Base-by-base conservation (phyloP, 1,140 invertebrate genomes). In the Argopecten irradians region DNA sequence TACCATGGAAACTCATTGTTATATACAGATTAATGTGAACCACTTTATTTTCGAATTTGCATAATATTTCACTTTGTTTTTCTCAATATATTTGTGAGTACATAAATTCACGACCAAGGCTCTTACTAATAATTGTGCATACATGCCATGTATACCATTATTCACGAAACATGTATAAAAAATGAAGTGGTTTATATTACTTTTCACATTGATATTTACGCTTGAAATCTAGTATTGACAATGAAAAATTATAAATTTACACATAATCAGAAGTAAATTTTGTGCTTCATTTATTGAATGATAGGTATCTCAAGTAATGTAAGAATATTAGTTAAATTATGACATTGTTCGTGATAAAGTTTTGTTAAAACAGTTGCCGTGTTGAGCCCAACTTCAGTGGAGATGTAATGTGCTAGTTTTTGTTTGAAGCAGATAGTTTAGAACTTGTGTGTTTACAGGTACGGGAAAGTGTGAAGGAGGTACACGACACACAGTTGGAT, bases 401-500 rank as follows among this genome's bases (percentile, higher is more conserved):
- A 9, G 33, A 55, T 13, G 28, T 33, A 1, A 34, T 14, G 39
- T 46, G 3, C 34, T 32, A 5, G 14, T 0, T 32, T 16, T 34
- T 55, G 9, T 1, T 9, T 41, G 28, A 0, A 39, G 28, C 34
- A 86, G 1, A 41, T 13, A 32, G 43, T 19, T 33, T 33, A 34
- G 34, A 41, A 13, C 16, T 41, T 55, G 22, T 86, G 28, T 87
- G n/a, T 87, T 90, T 90, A 82, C 89, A 94, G 94, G 91, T 89
- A 0, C 87, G 90, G 33, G 91, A 94, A 85, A 92, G 83, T 41
- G 86, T 92, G 84, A 91, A 91, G 83, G 94, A 94, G 88, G 87
- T 92, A 71, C 93, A 94, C 34, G 90, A 91, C 84, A 35, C 92
- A 83, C 89, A 92, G 85, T 88, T 93, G 71, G 93, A 94, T 36